Evolutionary conservation across 2,113 vertebrate species (phyloP), one percentile per base, ranked within the genome.

Genomic region (Cheilinus undulatus): DNA sequence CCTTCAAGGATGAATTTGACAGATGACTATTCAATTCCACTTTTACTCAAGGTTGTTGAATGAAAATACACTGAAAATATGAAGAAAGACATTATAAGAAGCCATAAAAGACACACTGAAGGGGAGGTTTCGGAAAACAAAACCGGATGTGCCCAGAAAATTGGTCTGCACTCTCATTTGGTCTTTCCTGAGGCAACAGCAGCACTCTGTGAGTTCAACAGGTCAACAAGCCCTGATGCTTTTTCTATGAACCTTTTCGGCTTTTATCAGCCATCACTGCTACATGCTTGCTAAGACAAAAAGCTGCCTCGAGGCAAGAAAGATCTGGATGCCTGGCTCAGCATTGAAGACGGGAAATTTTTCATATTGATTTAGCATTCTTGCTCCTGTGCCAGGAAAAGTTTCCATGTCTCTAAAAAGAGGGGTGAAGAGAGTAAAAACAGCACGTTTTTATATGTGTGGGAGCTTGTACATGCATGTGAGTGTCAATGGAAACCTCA

Each of bases 401-500:
- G n/a, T n/a, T n/a, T n/a, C n/a, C n/a, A n/a, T n/a, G n/a, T n/a
- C n/a, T n/a, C n/a, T n/a, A 43, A 43, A 45, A 7, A 24, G 10
- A 66, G 45, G 19, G 54, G n/a, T 64, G 5, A 63, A 59, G 17
- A 59, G 42, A 49, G 23, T 8, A 26, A 70, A 52, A 71, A 17
- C 13, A 24, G 34, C 40, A 53, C 19, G 19, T 64, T 34, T 74
- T 42, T 48, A 12, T 56, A 20, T 15, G 20, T 51, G 23, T 15
- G 22, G 46, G 32, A 61, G 54, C 43, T 17, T 38, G 34, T 51
- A 28, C 19, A 5, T 58, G 52, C 48, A 45, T 62, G n/a, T 60
- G 60, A n/a, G 32, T 59, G 53, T 70, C 26, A 69, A 34, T 63
- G 66, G 51, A 74, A 58, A 73, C 26, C 45, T 72, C 46, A 49